These are phyloP conservation scores for Hydrotaea cyrtoneurina DNA, from an alignment of 2,888 invertebrate genomes.

Conservation along the genomic window DNA sequence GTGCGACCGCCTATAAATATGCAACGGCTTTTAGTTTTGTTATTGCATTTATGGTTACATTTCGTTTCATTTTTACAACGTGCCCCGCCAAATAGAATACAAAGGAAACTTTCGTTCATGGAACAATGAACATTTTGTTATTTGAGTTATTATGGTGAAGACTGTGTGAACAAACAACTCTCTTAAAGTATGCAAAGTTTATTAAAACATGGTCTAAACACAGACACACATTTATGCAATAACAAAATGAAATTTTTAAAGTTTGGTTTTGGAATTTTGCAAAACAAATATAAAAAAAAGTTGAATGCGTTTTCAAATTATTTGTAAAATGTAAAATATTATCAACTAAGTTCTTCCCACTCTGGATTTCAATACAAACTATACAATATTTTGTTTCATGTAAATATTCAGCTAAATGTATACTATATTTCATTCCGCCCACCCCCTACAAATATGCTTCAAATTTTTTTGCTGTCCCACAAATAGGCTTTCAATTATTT, in stretches of 20 bases:
- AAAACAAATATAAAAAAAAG: neutral
- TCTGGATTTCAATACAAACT: too few relatives aligned
- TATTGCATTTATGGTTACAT: slow-evolving; percentile 53
- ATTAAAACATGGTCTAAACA: slow-evolving; percentile 50
- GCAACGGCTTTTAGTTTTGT: slow-evolving; percentile 59
- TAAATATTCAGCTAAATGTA: too few relatives aligned
- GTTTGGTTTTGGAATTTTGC: neutral
- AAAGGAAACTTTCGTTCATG: neutral
- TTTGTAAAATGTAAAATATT: too few relatives aligned
- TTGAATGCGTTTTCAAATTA: neutral
- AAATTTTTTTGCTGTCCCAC: too few relatives aligned
- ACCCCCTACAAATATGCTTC: too few relatives aligned
- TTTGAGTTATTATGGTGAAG: slow-evolving; percentile 55
- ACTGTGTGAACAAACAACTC: slow-evolving; percentile 20
- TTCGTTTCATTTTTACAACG: neutral
- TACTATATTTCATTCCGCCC: too few relatives aligned
- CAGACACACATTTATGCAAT: neutral
- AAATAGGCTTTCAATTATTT: too few relatives aligned
- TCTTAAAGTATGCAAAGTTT: slow-evolving; percentile 65
- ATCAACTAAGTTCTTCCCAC: too few relatives aligned
- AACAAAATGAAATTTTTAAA: neutral
- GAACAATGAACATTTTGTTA: slow-evolving; percentile 61
- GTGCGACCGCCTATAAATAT: slow-evolving; percentile 26
- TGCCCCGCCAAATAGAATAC: neutral
- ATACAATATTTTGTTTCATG: too few relatives aligned